Evolutionary conservation across 2,797 vertebrate genomes (phyloP).

Genomic region (Mus caroli): DNA sequence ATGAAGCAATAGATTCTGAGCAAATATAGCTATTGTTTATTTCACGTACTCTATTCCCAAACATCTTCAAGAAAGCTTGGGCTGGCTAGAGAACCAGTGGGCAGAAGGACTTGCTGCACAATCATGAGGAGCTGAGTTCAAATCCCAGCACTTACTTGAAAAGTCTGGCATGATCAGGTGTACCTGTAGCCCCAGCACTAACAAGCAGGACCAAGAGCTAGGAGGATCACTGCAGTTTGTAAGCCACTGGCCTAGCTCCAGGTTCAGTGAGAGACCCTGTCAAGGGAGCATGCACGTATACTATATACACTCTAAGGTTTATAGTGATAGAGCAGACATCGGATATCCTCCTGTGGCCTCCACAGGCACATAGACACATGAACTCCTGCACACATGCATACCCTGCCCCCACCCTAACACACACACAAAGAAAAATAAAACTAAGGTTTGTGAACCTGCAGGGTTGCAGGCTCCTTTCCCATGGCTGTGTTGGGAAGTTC

Average conservation of each 20-base stretch:
- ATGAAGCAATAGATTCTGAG: background rate
- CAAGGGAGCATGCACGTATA: background rate
- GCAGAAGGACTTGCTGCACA: background rate
- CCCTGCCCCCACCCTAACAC: background rate
- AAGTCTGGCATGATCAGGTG: background rate
- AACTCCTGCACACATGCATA: background rate
- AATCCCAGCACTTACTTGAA: background rate
- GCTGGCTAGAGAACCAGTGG: background rate
- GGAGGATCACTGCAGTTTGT: background rate
- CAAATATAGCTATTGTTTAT: constrained; percentile 29
- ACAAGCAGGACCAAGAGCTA: background rate
- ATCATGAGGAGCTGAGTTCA: background rate
- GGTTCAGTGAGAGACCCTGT: background rate
- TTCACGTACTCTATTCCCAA: constrained; percentile 14
- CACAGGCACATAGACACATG: background rate
- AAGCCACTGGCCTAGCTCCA: background rate
- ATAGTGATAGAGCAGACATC: background rate
- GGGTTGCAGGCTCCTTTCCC: constrained; percentile 11
- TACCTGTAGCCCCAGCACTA: too few species aligned
- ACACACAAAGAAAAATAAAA: background rate
- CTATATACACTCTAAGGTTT: background rate
- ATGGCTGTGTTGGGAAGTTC: constrained; percentile 67
- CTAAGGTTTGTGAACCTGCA: constrained; percentile 25
- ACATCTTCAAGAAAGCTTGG: constrained; percentile 29
- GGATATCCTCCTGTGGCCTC: background rate